These are phyloP conservation scores for Manis crassicaudata DNA, from an alignment of 2,797 vertebrate species.

Conservation along the genomic window DNA sequence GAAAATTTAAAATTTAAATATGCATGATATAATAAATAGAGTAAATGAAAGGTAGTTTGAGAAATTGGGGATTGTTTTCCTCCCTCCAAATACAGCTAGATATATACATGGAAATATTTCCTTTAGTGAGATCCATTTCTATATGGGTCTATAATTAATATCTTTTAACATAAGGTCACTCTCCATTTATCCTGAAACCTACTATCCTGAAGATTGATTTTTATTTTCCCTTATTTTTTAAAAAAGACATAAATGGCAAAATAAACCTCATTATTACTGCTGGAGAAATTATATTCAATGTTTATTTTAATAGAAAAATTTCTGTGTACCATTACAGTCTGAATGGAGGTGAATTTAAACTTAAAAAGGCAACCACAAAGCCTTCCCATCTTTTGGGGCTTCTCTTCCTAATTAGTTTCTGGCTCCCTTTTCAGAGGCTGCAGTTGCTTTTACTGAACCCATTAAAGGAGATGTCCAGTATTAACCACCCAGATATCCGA, in stretches of 20 bases:
- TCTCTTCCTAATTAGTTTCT: conserved; percentile 64
- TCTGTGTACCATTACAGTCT: not conserved
- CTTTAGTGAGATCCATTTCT: conserved; percentile 37
- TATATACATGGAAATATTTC: not conserved
- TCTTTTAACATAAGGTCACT: not conserved
- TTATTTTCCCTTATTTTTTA: conserved; percentile 1
- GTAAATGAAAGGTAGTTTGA: conserved; percentile 46
- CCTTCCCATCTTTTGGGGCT: not conserved
- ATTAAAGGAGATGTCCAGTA: conserved; percentile 95
- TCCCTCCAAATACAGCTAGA: not conserved
- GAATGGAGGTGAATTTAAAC: conserved; percentile 22
- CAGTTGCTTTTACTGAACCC: conserved; percentile 97
- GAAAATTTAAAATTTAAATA: conserved; percentile 56
- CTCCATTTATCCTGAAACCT: not conserved
- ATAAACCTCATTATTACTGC: not conserved
- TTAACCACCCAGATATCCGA: conserved; percentile 96
- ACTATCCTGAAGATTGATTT: not conserved
- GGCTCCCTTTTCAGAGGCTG: conserved; percentile 89
- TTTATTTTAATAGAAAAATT: conserved; percentile 30
- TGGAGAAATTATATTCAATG: not conserved
- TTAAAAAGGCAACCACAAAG: not conserved
- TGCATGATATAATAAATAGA: not conserved
- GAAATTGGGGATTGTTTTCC: conserved; percentile 34
- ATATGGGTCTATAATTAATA: not conserved
- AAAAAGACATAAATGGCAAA: not conserved